Conservation (phyloP, 2,113 vertebrate genomes). For the Hoplias malabaricus region DNA sequence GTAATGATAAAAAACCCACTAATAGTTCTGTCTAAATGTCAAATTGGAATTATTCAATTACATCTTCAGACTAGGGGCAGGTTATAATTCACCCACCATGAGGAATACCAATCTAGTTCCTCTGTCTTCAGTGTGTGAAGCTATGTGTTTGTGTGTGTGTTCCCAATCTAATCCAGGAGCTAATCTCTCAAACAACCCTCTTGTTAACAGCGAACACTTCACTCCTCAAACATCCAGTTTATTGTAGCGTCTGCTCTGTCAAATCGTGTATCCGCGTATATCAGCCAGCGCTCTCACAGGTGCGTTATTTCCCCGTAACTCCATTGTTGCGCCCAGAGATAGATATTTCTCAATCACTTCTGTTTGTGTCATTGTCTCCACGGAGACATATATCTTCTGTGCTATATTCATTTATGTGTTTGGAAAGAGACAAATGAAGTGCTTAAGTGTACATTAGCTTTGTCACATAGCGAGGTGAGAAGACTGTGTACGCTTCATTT, state of each 20-base stretch:
- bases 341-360: not conserved
- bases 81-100: conserved; percentile 65
- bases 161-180: not conserved
- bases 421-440: not conserved
- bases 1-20: conserved; percentile 67
- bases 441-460: not conserved
- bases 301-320: conserved; percentile 1
- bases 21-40: conserved; percentile 77
- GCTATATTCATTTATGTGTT: not conserved
- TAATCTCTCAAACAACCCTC: not conserved
- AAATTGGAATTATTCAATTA: conserved; percentile 79
- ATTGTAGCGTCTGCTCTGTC: not conserved
- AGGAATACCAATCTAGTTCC: conserved; percentile 65
- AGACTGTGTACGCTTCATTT: not conserved
- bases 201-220: conserved; percentile 6
- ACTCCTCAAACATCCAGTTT: not conserved
- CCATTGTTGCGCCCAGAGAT: not conserved
- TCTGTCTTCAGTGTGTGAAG: not conserved
- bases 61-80: conserved; percentile 56
- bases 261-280: conserved; percentile 1
- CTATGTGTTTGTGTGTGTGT: conserved; percentile 15
- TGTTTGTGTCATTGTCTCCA: not conserved
- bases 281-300: not conserved
- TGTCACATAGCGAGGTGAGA: not conserved
- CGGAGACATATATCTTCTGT: not conserved